phyloP scores from a whole-genome alignment of 2,113 vertebrate genomes.

The Erythrocebus patas region DNA sequence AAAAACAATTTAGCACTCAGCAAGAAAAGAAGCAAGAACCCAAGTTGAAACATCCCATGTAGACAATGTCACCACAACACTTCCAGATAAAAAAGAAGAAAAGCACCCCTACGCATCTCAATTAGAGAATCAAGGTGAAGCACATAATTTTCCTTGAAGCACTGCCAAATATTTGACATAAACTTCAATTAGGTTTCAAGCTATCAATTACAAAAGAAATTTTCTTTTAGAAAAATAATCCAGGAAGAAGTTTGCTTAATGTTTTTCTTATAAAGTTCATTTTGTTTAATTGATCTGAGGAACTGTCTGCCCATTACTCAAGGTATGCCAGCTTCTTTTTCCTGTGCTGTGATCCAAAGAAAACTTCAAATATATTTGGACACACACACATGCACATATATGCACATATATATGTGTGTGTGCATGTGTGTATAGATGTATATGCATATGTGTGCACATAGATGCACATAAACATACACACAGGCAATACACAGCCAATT shows the following conservation, averaged over 20 bases:
- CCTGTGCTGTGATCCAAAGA: not conserved
- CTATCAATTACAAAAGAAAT: conserved; percentile 77
- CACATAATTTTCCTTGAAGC: conserved; percentile 79
- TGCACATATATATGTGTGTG: accelerated
- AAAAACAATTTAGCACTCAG: conserved; percentile 78
- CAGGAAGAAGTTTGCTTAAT: conserved; percentile 32
- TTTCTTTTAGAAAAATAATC: conserved; percentile 60
- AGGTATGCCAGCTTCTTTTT: not conserved
- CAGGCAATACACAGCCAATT: not conserved
- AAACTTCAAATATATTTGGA: not conserved
- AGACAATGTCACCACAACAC: conserved; percentile 70
- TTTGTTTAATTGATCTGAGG: conserved; percentile 48
- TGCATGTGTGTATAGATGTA: not conserved
- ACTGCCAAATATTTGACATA: conserved; percentile 80
- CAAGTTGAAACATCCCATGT: conserved; percentile 69
- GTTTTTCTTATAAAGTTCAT: conserved; percentile 53
- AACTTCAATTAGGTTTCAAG: conserved; percentile 80
- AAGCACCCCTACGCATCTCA: conserved; percentile 62
- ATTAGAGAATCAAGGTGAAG: conserved; percentile 81
- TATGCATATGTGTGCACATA: not conserved
- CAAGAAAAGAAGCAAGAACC: conserved; percentile 71
- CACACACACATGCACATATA: not conserved
- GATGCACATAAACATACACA: not conserved
- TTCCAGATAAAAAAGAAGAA: conserved; percentile 43
- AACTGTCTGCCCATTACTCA: not conserved